Base-by-base conservation (phyloP, 2,888 invertebrate genomes). In the Drepana falcataria region DNA sequence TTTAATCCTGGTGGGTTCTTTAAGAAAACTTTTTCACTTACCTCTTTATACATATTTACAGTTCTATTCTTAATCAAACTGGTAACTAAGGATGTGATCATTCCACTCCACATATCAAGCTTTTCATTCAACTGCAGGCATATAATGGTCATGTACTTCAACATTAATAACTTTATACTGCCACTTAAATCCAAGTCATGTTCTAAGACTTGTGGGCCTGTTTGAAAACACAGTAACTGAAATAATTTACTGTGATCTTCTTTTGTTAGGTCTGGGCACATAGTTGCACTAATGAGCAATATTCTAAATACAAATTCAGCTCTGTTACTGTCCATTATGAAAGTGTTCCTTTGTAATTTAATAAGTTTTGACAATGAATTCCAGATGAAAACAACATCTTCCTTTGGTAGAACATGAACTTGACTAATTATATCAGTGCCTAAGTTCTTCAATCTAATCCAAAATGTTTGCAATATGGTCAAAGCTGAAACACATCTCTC, bases 191-290 rank as follows among this genome's bases (percentile, higher is more conserved):
- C 59, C 3, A 75, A 52, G 54, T 61, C 64, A 33, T 69, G 66
- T 58, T 76, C 75, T 34, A 75, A 64, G 59, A 77, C 75, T 6
- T 73, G 65, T 54, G 59, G 33, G 51, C 66, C 58, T 33, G 41
- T 67, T 70, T 86, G 77, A 3, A 85, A 55, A 58, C 80, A 85
- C 49, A 81, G 57, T 48, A 87, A 65, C 71, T 79, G 75, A 3
- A 81, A 58, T 54, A 84, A 49, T 52, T 59, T 61, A 37, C 65
- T 65, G 0, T 61, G 59, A 51, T 81, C 73, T 49, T 79, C 74
- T 57, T 56, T 68, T 7, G 64, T 65, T 44, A 77, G 54, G 44
- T 61, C 67, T 35, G 63, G 62, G 47, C 54, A 60, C 6, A 88
- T 53, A 40, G 79, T 65, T 21, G 68, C 59, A 51, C 76, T 73